These are phyloP conservation scores for Seladonia tumulorum DNA, from an alignment of 2,888 invertebrate genomes.

Conservation along the genomic window DNA sequence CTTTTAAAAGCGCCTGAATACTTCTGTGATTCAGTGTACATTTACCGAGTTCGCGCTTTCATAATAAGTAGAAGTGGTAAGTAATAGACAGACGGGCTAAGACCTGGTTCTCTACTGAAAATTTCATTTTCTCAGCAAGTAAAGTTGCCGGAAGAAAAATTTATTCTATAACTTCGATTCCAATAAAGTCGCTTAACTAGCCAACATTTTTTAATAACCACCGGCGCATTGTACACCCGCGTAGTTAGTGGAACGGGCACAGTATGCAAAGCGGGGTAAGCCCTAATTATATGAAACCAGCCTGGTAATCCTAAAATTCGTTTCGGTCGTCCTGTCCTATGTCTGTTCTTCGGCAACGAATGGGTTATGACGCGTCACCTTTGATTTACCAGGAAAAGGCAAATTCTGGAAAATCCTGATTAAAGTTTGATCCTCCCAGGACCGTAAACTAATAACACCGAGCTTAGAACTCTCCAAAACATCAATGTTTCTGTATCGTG, in stretches of 20 bases:
- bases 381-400: not conserved
- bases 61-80: not conserved
- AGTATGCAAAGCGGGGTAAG: conserved; percentile 19
- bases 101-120: not conserved
- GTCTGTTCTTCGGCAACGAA: conserved; percentile 4
- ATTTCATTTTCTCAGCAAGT: not conserved
- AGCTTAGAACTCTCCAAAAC: not conserved
- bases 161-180: not conserved
- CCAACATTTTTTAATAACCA: not conserved
- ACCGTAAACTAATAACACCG: conserved; percentile 18
- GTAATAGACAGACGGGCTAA: not conserved
- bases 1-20: no score
- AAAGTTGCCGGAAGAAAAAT: not conserved
- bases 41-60: not conserved
- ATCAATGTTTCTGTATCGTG: not conserved
- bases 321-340: conserved; percentile 7
- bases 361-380: conserved; percentile 16
- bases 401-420: conserved; percentile 27
- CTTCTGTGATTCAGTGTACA: no score
- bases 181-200: not conserved
- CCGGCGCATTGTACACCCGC: not conserved
- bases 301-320: conserved; percentile 24
- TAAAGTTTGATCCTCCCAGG: conserved; percentile 7
- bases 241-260: not conserved
- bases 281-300: conserved; percentile 29